Evolutionary conservation across 2,113 vertebrate species (phyloP), one percentile per base, ranked within the genome.

Genomic region (Megalops atlanticus): DNA sequence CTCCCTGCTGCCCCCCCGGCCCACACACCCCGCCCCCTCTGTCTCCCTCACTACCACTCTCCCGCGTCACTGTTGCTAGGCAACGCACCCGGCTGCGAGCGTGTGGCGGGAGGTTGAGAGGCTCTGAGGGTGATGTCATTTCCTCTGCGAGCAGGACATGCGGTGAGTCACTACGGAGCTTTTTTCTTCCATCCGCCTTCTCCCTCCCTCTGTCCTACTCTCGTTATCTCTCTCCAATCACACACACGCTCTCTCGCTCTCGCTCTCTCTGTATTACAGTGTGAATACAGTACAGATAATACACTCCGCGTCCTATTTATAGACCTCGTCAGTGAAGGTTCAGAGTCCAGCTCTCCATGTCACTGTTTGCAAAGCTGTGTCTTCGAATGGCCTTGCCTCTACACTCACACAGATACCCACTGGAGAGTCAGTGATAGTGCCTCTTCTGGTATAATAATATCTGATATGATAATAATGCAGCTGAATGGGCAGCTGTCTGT

Each of bases 61-160:
- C 70, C 73, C 88, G 85, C 81, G 89, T 91, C 90, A 93, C 78
- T 45, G 87, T 90, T 76, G 84, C 91, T 90, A 90, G 83, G 91
- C 88, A 91, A 93, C 91, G 16, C 31, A 31, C 31, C n/a, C 27
- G 45, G 43, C 84, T 89, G 87, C 85, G 86, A 85, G 76, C 80
- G 85, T 82, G 31, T 68, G 77, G 86, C 64, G 41, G 82, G 81
- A 84, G 85, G 85, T 85, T 80, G 88, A 86, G 84, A 86, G 84
- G 76, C 24, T 84, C 81, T 74, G n/a, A 81, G 82, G 78, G 79
- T 88, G 90, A 92, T 81, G 84, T 92, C 83, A 93, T 88, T 87
- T 90, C 89, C 90, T 89, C 77, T 82, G 33, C 79, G 49, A 82
- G 31, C 31, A 27, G 75, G 27, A 58, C 8, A 18, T 18, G 33